Conservation (phyloP, 2,888 invertebrate species). For the Drosophila paracracens region DNA sequence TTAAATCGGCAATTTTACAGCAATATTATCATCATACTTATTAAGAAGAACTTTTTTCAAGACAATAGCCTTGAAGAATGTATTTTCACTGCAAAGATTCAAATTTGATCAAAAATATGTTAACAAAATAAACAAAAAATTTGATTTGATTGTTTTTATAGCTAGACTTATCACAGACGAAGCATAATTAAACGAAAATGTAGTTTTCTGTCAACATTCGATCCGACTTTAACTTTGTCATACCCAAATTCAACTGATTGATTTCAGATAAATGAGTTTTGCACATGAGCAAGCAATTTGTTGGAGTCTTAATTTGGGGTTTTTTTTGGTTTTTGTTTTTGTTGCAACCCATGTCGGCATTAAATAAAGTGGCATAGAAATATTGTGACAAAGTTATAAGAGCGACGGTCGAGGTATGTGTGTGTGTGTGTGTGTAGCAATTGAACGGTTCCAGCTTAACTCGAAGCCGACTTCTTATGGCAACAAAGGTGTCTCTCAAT, state of each 20-base stretch:
- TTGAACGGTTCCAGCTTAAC: conserved; percentile 48
- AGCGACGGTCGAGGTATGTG: conserved; percentile 20
- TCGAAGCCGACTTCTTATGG: conserved; percentile 36
- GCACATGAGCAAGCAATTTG: conserved; percentile 31
- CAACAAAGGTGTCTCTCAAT: conserved; percentile 61
- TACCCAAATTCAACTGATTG: neutral
- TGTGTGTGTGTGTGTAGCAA: conserved; percentile 9
- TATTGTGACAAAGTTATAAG: conserved; percentile 59
- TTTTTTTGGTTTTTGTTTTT: neutral
- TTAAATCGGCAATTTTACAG: conserved; percentile 23
- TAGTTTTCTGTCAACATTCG: neutral
- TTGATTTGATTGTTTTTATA: neutral
- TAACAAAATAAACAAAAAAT: neutral
- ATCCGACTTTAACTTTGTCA: neutral
- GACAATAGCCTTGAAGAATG: neutral
- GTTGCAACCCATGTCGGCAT: conserved; percentile 36
- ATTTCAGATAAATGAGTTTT: conserved; percentile 24
- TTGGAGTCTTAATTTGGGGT: neutral
- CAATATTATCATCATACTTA: conserved; percentile 37
- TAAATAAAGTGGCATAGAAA: conserved; percentile 46
- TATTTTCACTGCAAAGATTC: neutral
- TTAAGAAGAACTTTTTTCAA: neutral
- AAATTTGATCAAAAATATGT: neutral
- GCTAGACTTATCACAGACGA: neutral
- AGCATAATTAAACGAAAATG: neutral